Conservation (phyloP, 2,888 invertebrate species). For the Seira sanloemensis region DNA sequence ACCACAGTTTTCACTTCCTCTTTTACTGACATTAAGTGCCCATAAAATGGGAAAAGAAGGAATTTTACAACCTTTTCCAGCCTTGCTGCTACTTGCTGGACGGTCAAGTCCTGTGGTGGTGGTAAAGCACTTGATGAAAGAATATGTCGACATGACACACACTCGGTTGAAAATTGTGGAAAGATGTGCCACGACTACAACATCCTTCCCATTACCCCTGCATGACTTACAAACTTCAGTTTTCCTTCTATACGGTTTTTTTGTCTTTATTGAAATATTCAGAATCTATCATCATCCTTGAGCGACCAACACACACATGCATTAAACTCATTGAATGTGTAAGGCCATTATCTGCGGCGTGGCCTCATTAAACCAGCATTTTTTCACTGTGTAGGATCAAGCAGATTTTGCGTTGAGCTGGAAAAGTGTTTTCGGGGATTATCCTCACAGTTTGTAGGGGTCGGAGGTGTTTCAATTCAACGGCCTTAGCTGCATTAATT, state of each 20-base stretch:
- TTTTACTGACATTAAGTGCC: slow-evolving; percentile 61
- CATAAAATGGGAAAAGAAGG: slow-evolving; percentile 57
- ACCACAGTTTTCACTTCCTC: slow-evolving; percentile 63
- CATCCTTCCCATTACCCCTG: neutral
- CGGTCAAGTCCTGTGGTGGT: slow-evolving; percentile 20
- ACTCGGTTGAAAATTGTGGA: neutral
- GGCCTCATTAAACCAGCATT: no score
- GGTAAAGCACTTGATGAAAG: slow-evolving; percentile 15
- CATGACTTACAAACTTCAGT: neutral
- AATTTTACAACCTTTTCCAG: slow-evolving; percentile 53
- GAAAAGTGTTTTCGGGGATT: no score
- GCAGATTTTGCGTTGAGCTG: no score
- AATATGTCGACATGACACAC: slow-evolving; percentile 27
- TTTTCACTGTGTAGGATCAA: no score
- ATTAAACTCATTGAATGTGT: no score
- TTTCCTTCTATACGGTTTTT: neutral
- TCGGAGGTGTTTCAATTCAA: no score
- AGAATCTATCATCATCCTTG: no score
- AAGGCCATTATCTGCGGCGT: no score
- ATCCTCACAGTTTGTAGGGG: no score
- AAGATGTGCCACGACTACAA: neutral
- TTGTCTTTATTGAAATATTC: no score
- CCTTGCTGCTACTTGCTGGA: slow-evolving; percentile 22
- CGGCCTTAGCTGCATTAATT: no score
- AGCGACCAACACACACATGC: no score